Percentiles rank a stretch among this genome's conserved stretches.
Conservation (phyloP, 2,113 vertebrate genomes). For the Heliornis fulica region DNA sequence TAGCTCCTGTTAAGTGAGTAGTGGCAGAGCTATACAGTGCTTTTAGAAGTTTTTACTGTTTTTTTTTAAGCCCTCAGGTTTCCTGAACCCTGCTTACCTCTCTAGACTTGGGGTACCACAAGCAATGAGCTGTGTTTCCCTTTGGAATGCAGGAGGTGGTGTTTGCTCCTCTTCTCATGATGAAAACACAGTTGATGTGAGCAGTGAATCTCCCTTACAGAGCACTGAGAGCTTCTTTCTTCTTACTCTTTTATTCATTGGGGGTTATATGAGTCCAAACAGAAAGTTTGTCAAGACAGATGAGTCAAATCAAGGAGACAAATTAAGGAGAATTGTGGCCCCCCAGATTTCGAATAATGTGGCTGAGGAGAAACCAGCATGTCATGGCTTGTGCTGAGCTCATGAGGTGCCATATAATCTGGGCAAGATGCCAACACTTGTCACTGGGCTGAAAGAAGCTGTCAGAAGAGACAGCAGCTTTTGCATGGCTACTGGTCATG, state of each 20-base stretch:
- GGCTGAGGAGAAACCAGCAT: background rate
- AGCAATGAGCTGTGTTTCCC: background rate
- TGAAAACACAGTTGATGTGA: background rate
- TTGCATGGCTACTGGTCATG: background rate
- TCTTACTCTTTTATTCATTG: background rate
- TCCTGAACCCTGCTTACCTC: background rate
- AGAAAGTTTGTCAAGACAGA: background rate
- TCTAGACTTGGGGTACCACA: background rate
- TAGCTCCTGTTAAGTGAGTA: background rate
- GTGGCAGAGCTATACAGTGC: no score
- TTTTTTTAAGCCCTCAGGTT: background rate
- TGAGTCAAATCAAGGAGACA: rapidly evolving
- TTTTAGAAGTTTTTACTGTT: no score
- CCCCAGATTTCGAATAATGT: background rate
- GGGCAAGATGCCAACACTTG: rapidly evolving
- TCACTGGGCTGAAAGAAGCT: background rate
- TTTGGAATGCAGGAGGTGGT: background rate
- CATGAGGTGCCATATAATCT: background rate
- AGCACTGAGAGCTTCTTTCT: background rate
- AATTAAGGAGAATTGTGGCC: background rate
- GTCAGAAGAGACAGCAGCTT: background rate
- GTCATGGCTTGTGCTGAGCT: background rate
- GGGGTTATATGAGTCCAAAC: background rate
- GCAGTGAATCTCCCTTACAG: background rate
- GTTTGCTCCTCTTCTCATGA: background rate